phyloP scores from a whole-genome alignment of 2,797 vertebrate genomes.

The Mormyrus proboscirostris region DNA sequence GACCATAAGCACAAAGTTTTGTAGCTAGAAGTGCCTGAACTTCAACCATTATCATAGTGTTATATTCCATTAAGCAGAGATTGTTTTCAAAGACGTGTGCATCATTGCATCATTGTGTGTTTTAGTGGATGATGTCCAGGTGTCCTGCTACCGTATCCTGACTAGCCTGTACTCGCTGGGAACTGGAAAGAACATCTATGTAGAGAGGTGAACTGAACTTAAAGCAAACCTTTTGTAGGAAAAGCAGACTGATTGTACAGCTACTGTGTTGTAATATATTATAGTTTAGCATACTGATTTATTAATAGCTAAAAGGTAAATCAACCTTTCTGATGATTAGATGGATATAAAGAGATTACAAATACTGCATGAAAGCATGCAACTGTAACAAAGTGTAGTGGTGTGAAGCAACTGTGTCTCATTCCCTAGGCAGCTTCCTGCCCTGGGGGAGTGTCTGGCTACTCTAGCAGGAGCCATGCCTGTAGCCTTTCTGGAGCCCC shows the following conservation, averaged over 20 bases:
- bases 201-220: conserved; percentile 79
- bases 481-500: conserved; percentile 91
- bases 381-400: not conserved
- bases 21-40: not conserved
- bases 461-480: conserved; percentile 92
- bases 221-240: not conserved
- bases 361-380: not conserved
- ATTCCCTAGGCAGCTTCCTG: conserved; percentile 79
- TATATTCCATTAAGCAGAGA: not conserved
- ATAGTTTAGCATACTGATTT: not conserved
- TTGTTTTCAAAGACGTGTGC: not conserved
- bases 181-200: conserved; percentile 97
- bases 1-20: not conserved
- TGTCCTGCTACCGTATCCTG: conserved; percentile 93
- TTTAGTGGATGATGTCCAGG: conserved; percentile 91
- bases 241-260: not conserved
- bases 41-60: not conserved
- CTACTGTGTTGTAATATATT: not conserved
- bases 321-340: not conserved
- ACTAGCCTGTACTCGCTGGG: conserved; percentile 91
- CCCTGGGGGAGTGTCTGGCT: conserved; percentile 92
- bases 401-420: not conserved
- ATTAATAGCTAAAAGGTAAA: not conserved
- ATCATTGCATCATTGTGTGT: conserved; percentile 15
- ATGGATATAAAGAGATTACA: conserved; percentile 2